phyloP scores from a whole-genome alignment of 2,113 vertebrate species.

The Boleophthalmus pectinirostris region DNA sequence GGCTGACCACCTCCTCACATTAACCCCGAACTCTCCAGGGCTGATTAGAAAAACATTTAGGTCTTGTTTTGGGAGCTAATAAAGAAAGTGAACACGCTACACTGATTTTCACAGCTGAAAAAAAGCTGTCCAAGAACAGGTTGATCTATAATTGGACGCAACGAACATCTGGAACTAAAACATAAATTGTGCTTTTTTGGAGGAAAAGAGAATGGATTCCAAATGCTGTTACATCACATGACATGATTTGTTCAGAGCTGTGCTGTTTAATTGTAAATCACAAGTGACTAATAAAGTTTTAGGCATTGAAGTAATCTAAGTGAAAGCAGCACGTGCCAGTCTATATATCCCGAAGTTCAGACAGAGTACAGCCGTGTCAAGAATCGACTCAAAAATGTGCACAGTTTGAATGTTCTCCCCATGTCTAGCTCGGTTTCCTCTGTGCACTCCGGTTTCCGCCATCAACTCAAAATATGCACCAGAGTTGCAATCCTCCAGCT shows the following conservation, averaged over 20 bases:
- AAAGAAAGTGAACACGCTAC: conserved; percentile 32
- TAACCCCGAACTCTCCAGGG: conserved; percentile 32
- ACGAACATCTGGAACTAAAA: conserved; percentile 45
- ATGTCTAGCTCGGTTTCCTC: too few relatives aligned
- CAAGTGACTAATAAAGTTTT: background rate
- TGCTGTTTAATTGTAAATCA: conserved; percentile 5
- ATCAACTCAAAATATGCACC: too few relatives aligned
- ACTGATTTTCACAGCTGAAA: conserved; percentile 27
- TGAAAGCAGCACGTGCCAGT: background rate
- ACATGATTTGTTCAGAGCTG: conserved; percentile 17
- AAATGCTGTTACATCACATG: conserved; percentile 26
- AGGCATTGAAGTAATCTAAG: conserved; percentile 1
- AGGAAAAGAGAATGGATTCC: conserved; percentile 40
- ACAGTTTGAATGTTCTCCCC: too few relatives aligned
- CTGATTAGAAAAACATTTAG: conserved; percentile 13
- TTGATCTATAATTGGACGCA: conserved; percentile 46
- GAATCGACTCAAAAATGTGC: background rate
- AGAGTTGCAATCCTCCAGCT: too few relatives aligned
- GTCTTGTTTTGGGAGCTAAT: conserved; percentile 37
- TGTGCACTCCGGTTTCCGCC: too few relatives aligned
- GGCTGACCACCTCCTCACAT: conserved; percentile 24
- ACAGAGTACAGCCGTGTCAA: background rate
- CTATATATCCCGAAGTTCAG: background rate
- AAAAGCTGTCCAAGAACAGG: conserved; percentile 35
- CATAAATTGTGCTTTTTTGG: conserved; percentile 25